Evolutionary conservation across 2,888 invertebrate genomes (phyloP).

Genomic region (Hoplodrina blanda): DNA sequence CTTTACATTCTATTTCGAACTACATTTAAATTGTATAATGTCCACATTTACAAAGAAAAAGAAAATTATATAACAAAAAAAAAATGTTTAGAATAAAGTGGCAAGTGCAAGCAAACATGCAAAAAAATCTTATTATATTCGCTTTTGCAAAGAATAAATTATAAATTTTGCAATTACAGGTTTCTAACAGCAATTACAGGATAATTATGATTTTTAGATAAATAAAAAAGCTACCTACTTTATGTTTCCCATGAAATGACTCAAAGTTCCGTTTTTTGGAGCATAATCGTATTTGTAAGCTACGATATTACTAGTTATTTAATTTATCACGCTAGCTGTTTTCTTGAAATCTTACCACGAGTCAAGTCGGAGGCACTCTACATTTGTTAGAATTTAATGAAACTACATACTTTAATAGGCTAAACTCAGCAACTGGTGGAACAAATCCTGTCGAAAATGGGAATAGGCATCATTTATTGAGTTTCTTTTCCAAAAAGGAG

Average conservation of each 20-base stretch:
- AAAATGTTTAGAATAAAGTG: no score
- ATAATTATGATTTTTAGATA: no score
- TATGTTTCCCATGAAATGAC: neutral
- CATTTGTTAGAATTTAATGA: neutral
- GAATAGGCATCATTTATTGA: neutral
- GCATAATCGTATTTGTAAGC: neutral
- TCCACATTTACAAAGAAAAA: neutral
- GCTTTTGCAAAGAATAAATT: constrained; percentile 8
- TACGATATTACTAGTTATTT: neutral
- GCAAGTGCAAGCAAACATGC: neutral
- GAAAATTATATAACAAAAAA: neutral
- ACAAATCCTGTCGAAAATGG: neutral
- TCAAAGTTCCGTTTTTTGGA: neutral
- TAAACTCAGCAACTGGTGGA: neutral
- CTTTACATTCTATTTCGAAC: neutral
- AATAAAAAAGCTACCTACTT: neutral
- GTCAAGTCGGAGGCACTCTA: neutral
- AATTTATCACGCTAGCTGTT: constrained; percentile 13
- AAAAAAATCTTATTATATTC: constrained; percentile 5
- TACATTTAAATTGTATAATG: neutral
- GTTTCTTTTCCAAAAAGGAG: neutral
- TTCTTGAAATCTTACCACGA: neutral
- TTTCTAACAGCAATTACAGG: no score
- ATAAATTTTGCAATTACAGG: no score
- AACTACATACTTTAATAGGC: no score